These are phyloP conservation scores for Yponomeuta evonymella DNA, from an alignment of 2,888 invertebrate species.

Conservation along the genomic window DNA sequence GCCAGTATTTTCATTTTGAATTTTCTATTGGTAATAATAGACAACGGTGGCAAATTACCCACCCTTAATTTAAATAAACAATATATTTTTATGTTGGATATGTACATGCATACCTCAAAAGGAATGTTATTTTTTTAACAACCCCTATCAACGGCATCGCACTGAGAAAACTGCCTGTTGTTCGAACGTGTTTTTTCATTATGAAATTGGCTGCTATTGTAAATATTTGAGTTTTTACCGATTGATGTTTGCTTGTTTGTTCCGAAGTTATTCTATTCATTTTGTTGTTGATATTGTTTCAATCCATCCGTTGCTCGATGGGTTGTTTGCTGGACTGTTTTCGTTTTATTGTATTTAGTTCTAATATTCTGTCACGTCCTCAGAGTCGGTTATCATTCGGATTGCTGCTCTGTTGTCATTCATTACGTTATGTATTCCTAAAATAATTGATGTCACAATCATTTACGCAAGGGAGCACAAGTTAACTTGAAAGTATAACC, in stretches of 20 bases:
- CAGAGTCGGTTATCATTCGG: background rate
- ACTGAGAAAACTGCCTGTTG: constrained; percentile 14
- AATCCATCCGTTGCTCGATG: background rate
- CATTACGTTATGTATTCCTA: constrained; percentile 5
- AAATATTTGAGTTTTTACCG: constrained; percentile 17
- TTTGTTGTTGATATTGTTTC: constrained; percentile 12
- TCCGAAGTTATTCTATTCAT: constrained; percentile 3
- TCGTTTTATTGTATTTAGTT: constrained; percentile 8
- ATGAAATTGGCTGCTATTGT: constrained; percentile 15
- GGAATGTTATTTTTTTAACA: background rate
- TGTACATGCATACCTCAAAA: background rate
- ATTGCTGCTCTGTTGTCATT: constrained; percentile 7
- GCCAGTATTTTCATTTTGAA: background rate
- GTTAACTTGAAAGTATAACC: background rate
- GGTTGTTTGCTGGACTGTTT: constrained; percentile 3
- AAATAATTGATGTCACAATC: constrained; percentile 11
- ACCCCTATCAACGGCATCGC: constrained; percentile 11
- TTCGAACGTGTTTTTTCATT: constrained; percentile 12
- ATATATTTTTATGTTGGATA: background rate
- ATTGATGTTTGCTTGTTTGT: constrained; percentile 16
- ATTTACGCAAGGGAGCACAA: background rate
- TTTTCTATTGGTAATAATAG: background rate
- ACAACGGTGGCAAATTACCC: background rate
- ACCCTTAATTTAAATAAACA: background rate
- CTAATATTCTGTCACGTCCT: constrained; percentile 11